Evolutionary conservation across 2,888 invertebrate genomes (phyloP).

Genomic region (Lottia scabra): DNA sequence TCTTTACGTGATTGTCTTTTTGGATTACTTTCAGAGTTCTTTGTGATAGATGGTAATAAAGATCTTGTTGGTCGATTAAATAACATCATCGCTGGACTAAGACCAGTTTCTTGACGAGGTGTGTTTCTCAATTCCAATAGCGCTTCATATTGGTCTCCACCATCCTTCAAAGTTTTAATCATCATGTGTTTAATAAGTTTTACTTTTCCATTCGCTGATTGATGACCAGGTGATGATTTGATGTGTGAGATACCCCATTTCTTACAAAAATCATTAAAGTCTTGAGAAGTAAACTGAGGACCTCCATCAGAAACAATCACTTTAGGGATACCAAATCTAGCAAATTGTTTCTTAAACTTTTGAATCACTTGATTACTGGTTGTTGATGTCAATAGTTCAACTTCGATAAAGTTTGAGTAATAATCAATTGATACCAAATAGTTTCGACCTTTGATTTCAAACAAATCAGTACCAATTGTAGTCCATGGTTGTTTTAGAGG

Average conservation of each 20-base stretch:
- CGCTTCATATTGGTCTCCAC: slow-evolving; percentile 10
- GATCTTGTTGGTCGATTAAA: slow-evolving; percentile 24
- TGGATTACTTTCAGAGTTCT: not conserved
- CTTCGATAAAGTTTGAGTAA: slow-evolving; percentile 32
- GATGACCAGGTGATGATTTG: slow-evolving; percentile 28
- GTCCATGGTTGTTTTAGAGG: slow-evolving; percentile 32
- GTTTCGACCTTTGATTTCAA: slow-evolving; percentile 24
- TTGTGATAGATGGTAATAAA: slow-evolving; percentile 9
- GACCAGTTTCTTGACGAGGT: slow-evolving; percentile 24
- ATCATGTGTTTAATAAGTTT: slow-evolving; percentile 26
- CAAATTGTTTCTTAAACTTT: slow-evolving; percentile 33
- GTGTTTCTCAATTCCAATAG: slow-evolving; percentile 24
- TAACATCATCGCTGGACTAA: slow-evolving; percentile 27
- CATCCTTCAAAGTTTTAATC: slow-evolving; percentile 11
- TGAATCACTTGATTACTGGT: slow-evolving; percentile 15
- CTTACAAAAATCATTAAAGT: not conserved
- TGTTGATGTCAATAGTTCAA: slow-evolving; percentile 26
- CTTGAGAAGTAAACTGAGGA: not conserved
- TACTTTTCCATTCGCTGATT: slow-evolving; percentile 28
- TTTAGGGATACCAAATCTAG: slow-evolving; percentile 22
- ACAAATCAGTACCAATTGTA: slow-evolving; percentile 40
- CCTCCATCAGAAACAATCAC: not conserved
- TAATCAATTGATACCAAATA: slow-evolving; percentile 40
- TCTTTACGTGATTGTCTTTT: too few relatives aligned
- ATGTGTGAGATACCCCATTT: slow-evolving; percentile 30